Conservation (phyloP, 2,888 invertebrate species). For the Andrena marginata region DNA sequence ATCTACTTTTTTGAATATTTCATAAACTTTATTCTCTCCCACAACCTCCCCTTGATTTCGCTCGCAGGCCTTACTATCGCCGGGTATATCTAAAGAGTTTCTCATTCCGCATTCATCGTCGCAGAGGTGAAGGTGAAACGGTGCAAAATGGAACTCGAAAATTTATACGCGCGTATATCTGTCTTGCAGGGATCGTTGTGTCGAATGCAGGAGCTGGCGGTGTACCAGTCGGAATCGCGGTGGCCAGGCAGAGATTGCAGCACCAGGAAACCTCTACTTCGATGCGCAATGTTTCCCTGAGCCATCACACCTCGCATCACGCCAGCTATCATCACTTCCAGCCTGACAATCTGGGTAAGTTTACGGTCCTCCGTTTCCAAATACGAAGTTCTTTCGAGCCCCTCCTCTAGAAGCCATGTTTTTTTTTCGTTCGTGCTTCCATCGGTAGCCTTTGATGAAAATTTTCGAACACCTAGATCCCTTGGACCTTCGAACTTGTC, state of each 20-base stretch:
- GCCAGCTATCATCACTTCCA: constrained; percentile 83
- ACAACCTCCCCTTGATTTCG: too few relatives aligned
- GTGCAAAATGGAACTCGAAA: constrained; percentile 14
- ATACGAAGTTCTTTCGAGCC: not conserved
- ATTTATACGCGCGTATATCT: constrained; percentile 30
- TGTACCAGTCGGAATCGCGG: constrained; percentile 94
- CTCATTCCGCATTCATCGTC: constrained; percentile 15
- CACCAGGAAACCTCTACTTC: constrained; percentile 88
- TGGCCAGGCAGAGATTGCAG: constrained; percentile 92
- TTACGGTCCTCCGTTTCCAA: not conserved
- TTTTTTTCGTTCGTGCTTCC: not conserved
- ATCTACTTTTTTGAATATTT: too few relatives aligned
- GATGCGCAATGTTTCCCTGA: constrained; percentile 82
- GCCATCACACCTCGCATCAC: constrained; percentile 82
- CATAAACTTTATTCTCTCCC: too few relatives aligned
- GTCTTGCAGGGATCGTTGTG: constrained; percentile 79
- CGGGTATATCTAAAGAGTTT: constrained; percentile 5
- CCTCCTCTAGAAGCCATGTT: not conserved
- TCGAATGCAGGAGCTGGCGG: constrained; percentile 80
- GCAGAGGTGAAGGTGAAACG: not conserved
- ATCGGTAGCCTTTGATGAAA: not conserved
- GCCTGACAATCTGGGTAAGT: constrained; percentile 81
- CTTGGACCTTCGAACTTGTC: not conserved
- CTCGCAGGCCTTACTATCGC: too few relatives aligned
- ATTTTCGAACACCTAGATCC: not conserved